Evolutionary conservation across 2,797 vertebrate genomes (phyloP), one percentile per base, ranked within the genome.

Genomic region (Buphagus erythrorhynchus): DNA sequence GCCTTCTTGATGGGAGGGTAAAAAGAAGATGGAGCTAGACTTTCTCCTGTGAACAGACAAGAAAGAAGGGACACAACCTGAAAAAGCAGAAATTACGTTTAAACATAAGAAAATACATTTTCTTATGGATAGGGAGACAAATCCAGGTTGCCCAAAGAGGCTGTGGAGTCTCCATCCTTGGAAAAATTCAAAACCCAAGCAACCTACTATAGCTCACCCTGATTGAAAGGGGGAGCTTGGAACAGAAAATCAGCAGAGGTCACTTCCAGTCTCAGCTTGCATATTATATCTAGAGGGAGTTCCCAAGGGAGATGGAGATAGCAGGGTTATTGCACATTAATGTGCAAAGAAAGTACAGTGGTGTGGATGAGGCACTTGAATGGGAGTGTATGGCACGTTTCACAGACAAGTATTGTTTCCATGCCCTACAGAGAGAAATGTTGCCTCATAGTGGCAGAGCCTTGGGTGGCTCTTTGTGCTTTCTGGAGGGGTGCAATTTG

Each of bases 391-490:
- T 6, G 10, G 40, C 62, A 72, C 4, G 0, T 52, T 58, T 33
- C 36, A 51, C 18, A 52, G 36, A 46, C 4, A 8, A 25, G 6
- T 42, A 11, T 8, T 49, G 3, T 71, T 81, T n/a, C 75, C 9
- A 11, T 55, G 58, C 59, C 75, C 19, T 28, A 26, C 0, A 0
- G 12, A n/a, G 26, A 43, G 15, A 67, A 85, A 42, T 0, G 0
- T 22, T 8, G 1, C 28, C 10, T 55, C 21, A 5, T 14, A 63
- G 11, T 68, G 67, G 31, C 33, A 72, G 46, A 36, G 7, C 16
- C n/a, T 48, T 68, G 42, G 10, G 18, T 31, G 16, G 43, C 16
- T 46, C 36, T 71, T 20, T 55, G 15, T 51, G 21, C 18, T 68
- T 78, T 72, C 52, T 85, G 42, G 19, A 88, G 4, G 7, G n/a